These are phyloP conservation scores for Cyrtonyx montezumae DNA, from an alignment of 2,113 vertebrate species.

Conservation along the genomic window DNA sequence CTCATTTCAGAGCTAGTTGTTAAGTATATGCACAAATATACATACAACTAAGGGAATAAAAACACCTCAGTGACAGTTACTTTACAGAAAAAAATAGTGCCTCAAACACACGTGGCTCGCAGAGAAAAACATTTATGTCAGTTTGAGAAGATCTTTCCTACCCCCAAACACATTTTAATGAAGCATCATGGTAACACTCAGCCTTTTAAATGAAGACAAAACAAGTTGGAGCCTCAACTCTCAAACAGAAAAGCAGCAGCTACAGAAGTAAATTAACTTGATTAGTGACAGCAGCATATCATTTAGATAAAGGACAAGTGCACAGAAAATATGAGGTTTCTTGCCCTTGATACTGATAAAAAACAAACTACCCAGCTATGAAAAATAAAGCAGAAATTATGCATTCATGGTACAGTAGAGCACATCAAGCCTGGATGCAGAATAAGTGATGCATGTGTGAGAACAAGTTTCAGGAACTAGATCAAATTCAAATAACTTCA, in stretches of 20 bases:
- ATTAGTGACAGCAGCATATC: not conserved
- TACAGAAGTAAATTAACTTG: not conserved
- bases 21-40: not conserved
- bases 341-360: not conserved
- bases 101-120: not conserved
- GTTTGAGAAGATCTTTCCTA: not conserved
- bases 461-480: not conserved
- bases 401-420: not conserved
- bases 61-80: not conserved
- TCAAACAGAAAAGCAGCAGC: not conserved
- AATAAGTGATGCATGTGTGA: not conserved
- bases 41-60: not conserved
- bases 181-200: not conserved
- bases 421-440: not conserved
- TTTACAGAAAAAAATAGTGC: not conserved
- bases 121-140: not conserved
- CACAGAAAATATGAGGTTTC: not conserved
- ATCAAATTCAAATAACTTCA: constrained; percentile 20
- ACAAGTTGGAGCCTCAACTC: not conserved
- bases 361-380: not conserved
- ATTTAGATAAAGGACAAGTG: not conserved
- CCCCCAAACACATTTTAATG: not conserved
- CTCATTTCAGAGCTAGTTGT: no score
- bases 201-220: not conserved
- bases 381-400: not conserved